Evolutionary conservation across 2,888 invertebrate genomes (phyloP), one percentile per base, ranked within the genome.

Genomic region (Polietes domitor): DNA sequence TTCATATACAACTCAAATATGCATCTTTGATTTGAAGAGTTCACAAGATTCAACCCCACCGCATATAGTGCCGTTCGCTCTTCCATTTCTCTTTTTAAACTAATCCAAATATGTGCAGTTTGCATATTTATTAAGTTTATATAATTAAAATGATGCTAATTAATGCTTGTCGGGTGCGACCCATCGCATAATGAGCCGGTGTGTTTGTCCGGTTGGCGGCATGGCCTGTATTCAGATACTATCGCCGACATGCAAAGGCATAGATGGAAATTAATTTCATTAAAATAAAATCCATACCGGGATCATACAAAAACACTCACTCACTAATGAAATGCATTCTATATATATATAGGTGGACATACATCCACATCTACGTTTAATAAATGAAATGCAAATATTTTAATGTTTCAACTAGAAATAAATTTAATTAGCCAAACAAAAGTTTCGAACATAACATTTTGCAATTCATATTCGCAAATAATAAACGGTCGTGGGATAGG

Each of bases 131-230:
- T 21, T 24, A 68, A 68, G 24, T 68, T 43, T 68, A 43, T 24
- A 19, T 68, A 68, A 68, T 41, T 68, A 68, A 41, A 68, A 12
- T 21, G 24, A 21, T 41, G 68, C 68, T 68, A 21, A 24, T 68
- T 43, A 68, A 41, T 43, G 24, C 43, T 65, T 65, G 19, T 37
- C 19, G 43, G 10, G n/a, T 32, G 12, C 28, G n/a, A 28, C 41
- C 21, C 19, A 19, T 58, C 50, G 19, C 17, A 70, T 43, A 58
- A 61, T 37, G 19, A 26, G 47, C 28, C 28, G 58, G n/a, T 28
- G 9, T 24, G 4, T 87, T 88, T 86, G 85, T 82, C 83, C 80
- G 61, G 41, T 55, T 17, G 15, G 73, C 32, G 81, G 17, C n/a
- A 50, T n/a, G 50, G 17, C 15, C 21, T 21, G 3, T 3, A 10